Base-by-base conservation (phyloP, 2,113 vertebrate genomes). In the Butorides virescens region DNA sequence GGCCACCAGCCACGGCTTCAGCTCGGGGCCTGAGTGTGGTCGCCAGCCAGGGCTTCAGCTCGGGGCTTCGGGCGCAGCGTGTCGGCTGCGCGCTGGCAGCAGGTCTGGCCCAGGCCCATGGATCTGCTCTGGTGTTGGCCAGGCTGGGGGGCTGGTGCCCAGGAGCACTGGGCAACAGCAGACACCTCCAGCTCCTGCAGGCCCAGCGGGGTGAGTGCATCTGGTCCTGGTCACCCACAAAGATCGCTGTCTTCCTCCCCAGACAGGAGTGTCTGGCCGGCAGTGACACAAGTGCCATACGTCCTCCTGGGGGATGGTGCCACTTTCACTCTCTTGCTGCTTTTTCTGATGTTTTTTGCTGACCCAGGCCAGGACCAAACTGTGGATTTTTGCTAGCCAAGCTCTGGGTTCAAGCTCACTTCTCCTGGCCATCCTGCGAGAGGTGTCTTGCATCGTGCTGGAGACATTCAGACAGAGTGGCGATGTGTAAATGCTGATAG, bases 281-380 rank as follows among this genome's bases (percentile, higher is more conserved):
- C 63, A n/a, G 63, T 21, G 50, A 14, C 30, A 5, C 0, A 1
- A n/a, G 16, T 65, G 26, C 26, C 44, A 15, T 34, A 5, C 0
- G 0, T n/a, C 18, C 29, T 37, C 15, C 39, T 9, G 32, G 65
- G 29, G 32, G 5, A 25, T 6, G 19, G 19, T 22, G 6, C 16
- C 1, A 3, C 47, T 62, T 26, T 5, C 42, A 20, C 47, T 47
- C 34, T 74, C 12, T 21, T 10, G 5, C 26, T 70, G 4, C 52
- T 52, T 55, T 81, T 62, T 27, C 29, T 21, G 17, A 7, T n/a
- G 44, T 23, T 58, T 58, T 56, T 30, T 42, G 26, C 46, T 50
- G 59, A 14, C 34, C 2, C 11, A 25, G 36, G 67, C 32, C 3
- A 4, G 50, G 23, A 39, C 68, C 47, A 42, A 76, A 16, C 17